Evolutionary conservation across 1,140 invertebrate genomes (phyloP).

Genomic region (Sycobia sp.): DNA sequence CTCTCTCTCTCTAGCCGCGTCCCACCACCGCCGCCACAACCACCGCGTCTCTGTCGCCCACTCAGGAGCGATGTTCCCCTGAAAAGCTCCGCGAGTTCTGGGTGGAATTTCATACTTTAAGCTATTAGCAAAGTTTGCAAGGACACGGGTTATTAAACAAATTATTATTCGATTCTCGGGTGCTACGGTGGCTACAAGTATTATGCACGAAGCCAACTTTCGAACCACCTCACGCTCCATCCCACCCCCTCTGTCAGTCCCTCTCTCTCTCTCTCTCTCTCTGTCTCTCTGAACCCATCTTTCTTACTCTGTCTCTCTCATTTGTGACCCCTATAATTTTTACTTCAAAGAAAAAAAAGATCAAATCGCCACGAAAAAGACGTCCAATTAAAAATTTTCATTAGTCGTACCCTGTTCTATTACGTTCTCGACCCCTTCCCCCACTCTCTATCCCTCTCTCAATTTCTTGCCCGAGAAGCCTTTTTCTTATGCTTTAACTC

Average conservation of each 20-base stretch:
- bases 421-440: too few relatives aligned
- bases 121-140: slow-evolving; percentile 44
- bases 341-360: slow-evolving; percentile 6
- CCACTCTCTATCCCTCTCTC: too few relatives aligned
- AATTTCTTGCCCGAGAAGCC: too few relatives aligned
- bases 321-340: too few relatives aligned
- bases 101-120: slow-evolving; percentile 41
- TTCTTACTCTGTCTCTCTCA: too few relatives aligned
- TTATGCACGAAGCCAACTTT: slow-evolving; percentile 40
- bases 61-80: not conserved
- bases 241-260: too few relatives aligned
- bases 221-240: not conserved
- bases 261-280: too few relatives aligned
- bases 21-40: too few relatives aligned
- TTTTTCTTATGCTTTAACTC: not conserved
- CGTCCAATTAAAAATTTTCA: slow-evolving; percentile 29
- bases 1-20: too few relatives aligned
- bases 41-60: not conserved
- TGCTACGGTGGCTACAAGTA: slow-evolving; percentile 3
- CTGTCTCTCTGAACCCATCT: too few relatives aligned
- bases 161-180: slow-evolving; percentile 46
- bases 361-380: not conserved
- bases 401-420: not conserved
- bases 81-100: slow-evolving; percentile 36
- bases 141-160: slow-evolving; percentile 45